These are phyloP conservation scores for Hippocampus kuda DNA, from an alignment of 2,797 vertebrate genomes.

Conservation along the genomic window DNA sequence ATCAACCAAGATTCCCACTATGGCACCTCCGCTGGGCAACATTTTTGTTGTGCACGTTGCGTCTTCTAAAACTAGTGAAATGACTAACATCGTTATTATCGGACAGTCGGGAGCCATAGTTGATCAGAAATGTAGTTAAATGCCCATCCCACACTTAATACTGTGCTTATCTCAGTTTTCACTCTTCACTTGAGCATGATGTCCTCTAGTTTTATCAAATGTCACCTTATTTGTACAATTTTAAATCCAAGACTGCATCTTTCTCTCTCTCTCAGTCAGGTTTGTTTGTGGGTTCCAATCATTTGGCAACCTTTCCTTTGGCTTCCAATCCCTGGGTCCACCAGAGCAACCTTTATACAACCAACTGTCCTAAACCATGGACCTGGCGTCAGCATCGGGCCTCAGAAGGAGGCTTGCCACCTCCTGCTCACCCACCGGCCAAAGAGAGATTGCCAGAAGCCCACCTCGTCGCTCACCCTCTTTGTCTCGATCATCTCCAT, in stretches of 20 bases:
- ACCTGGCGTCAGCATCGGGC: conserved; percentile 45
- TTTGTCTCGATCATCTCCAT: conserved; percentile 57
- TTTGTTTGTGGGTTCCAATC: conserved; percentile 16
- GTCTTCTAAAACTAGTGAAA: no score
- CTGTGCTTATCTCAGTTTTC: neutral
- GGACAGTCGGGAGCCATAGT: no score
- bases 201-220: no score
- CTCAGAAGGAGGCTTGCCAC: conserved; percentile 55
- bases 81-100: no score
- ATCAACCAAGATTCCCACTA: no score
- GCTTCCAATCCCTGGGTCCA: conserved; percentile 6
- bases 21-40: no score
- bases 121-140: no score
- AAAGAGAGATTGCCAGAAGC: conserved; percentile 51
- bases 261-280: conserved; percentile 26
- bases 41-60: no score
- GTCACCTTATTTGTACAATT: neutral
- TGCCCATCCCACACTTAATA: neutral
- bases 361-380: conserved; percentile 40
- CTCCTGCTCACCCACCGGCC: conserved; percentile 38
- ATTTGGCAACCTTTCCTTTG: conserved; percentile 12
- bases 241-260: neutral
- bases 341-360: conserved; percentile 7
- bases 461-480: conserved; percentile 51
- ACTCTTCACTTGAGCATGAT: neutral